These are phyloP conservation scores for Ptychobarbus kaznakovi DNA, from an alignment of 2,797 vertebrate species.

Conservation along the genomic window DNA sequence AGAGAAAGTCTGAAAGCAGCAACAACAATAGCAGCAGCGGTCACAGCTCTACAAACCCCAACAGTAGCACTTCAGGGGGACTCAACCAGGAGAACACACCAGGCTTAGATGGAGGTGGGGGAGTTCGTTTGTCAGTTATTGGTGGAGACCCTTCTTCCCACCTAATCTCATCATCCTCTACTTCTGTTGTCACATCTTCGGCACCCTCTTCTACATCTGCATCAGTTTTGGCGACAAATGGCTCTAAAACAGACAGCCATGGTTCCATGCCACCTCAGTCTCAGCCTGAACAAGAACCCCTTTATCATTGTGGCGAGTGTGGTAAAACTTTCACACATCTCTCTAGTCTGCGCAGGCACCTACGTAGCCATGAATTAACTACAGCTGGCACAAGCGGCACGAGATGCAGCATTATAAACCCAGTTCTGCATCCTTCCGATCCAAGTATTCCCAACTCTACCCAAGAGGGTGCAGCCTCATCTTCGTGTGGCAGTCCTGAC, in stretches of 20 bases:
- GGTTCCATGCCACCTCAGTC: conserved; percentile 76
- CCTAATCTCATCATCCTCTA: conserved; percentile 81
- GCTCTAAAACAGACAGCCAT: conserved; percentile 80
- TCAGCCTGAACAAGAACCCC: conserved; percentile 78
- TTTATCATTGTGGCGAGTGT: conserved; percentile 91
- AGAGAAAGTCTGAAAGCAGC: conserved; percentile 80
- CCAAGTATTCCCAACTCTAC: conserved; percentile 82
- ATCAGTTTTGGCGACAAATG: conserved; percentile 81
- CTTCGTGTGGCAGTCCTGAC: conserved; percentile 81
- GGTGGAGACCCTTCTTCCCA: conserved; percentile 80
- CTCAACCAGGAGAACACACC: conserved; percentile 78
- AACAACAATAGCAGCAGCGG: conserved; percentile 70
- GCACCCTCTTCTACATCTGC: conserved; percentile 80
- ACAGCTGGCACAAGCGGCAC: conserved; percentile 82
- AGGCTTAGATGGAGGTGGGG: conserved; percentile 77
- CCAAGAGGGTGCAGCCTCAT: conserved; percentile 72
- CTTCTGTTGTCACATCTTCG: conserved; percentile 82
- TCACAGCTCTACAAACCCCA: conserved; percentile 77
- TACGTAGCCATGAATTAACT: conserved; percentile 91
- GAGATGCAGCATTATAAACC: conserved; percentile 77
- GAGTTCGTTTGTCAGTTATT: conserved; percentile 73
- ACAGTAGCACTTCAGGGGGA: conserved; percentile 71
- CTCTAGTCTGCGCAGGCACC: conserved; percentile 93
- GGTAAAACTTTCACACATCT: conserved; percentile 93
- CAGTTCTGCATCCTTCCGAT: conserved; percentile 80